A percentile compares a stretch with the other conserved stretches of the same genome.
Conservation (phyloP, 2,888 invertebrate species). For the Patella ulyssiponensis region DNA sequence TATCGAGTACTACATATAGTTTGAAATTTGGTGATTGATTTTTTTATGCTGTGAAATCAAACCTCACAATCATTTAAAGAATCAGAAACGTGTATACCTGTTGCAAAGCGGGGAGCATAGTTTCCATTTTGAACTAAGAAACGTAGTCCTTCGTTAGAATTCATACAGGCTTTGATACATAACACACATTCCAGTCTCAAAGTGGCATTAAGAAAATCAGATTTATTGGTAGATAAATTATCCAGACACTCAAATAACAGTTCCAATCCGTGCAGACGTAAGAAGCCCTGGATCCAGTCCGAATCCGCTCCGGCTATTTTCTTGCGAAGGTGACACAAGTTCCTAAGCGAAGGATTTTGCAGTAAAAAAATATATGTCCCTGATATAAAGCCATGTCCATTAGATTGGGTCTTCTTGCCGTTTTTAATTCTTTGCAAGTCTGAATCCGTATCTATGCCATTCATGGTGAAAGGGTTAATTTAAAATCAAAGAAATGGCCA, state of each 20-base stretch:
- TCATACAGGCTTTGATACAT: conserved; percentile 77
- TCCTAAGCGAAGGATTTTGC: conserved; percentile 59
- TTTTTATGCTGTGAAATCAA: no score
- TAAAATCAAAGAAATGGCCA: no score
- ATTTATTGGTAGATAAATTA: conserved; percentile 45
- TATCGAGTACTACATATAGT: no score
- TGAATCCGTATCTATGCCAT: no score
- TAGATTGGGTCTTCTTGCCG: neutral
- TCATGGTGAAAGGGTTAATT: no score
- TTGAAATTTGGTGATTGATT: no score
- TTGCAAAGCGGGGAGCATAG: conserved; percentile 90
- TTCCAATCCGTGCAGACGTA: conserved; percentile 59
- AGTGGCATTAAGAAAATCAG: conserved; percentile 51
- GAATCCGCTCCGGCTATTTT: conserved; percentile 55
- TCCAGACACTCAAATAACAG: conserved; percentile 60
- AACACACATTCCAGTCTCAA: conserved; percentile 65
- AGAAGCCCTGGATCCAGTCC: conserved; percentile 63
- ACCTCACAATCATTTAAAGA: neutral
- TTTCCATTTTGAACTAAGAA: conserved; percentile 94
- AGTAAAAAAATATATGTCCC: conserved; percentile 55
- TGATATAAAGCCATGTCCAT: conserved; percentile 38
- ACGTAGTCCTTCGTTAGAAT: conserved; percentile 92
- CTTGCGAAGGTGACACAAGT: conserved; percentile 58
- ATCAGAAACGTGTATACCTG: conserved; percentile 73
- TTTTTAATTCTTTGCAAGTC: no score